Conservation (phyloP, 2,888 invertebrate species). For the Mimas tiliae region DNA sequence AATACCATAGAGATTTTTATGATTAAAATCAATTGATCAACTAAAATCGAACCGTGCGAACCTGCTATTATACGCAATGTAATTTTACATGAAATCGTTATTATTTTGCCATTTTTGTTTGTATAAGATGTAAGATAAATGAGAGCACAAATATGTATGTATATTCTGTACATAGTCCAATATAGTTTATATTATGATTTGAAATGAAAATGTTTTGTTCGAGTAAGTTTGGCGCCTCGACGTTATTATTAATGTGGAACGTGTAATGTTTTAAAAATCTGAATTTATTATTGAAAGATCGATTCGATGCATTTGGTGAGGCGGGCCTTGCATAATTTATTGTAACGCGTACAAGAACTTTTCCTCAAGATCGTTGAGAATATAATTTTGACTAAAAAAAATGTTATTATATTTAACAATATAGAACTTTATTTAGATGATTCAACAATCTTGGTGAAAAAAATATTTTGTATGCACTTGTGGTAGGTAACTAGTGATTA, state of each 20-base stretch:
- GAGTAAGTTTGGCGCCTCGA: neutral
- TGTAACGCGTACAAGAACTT: constrained; percentile 3
- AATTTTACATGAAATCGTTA: neutral
- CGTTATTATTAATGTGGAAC: constrained; percentile 18
- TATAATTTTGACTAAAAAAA: constrained; percentile 17
- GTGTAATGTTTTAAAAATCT: constrained; percentile 5
- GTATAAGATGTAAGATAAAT: neutral
- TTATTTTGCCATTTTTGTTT: constrained; percentile 6
- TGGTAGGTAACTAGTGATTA: constrained; percentile 34
- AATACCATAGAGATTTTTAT: too few species aligned
- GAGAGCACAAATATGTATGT: constrained; percentile 13
- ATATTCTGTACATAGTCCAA: constrained; percentile 17
- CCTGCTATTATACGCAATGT: neutral
- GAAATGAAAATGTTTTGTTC: neutral
- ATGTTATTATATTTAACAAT: constrained; percentile 20
- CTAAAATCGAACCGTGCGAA: too few species aligned
- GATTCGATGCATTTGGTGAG: constrained; percentile 1
- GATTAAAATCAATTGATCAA: too few species aligned
- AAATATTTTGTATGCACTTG: constrained; percentile 4
- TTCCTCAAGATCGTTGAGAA: constrained; percentile 15
- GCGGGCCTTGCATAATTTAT: constrained; percentile 23
- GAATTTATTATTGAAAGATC: constrained; percentile 14
- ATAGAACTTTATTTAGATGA: constrained; percentile 18
- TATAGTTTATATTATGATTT: constrained; percentile 10
- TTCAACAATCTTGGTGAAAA: constrained; percentile 20